phyloP scores from a whole-genome alignment of 2,888 invertebrate species.

The Latrodectus hesperus region DNA sequence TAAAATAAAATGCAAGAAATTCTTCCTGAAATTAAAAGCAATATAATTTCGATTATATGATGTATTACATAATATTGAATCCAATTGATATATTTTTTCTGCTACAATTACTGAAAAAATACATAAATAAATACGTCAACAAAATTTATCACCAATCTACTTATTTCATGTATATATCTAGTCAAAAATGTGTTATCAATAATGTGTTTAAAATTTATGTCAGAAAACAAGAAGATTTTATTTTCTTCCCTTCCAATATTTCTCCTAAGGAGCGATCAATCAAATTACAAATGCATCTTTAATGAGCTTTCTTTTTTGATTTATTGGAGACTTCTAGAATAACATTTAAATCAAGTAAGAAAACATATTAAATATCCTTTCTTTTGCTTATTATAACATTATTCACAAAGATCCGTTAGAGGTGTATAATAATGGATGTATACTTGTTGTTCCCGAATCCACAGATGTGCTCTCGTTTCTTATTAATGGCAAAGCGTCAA shows the following conservation, averaged over 20 bases:
- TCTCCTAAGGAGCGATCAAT: neutral
- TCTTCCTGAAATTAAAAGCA: no score
- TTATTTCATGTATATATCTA: neutral
- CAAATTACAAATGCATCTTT: slow-evolving; percentile 40
- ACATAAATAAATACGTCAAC: no score
- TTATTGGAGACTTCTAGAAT: slow-evolving; percentile 18
- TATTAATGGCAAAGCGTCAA: slow-evolving; percentile 30
- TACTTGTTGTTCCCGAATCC: neutral
- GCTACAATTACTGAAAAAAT: no score
- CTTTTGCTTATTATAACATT: slow-evolving; percentile 13
- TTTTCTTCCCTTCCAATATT: neutral
- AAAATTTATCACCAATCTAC: no score
- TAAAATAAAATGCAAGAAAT: no score
- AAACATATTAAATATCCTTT: slow-evolving; percentile 3
- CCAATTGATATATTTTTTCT: no score
- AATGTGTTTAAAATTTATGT: neutral
- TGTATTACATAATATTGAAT: no score
- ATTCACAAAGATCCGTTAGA: neutral
- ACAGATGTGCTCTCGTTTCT: neutral
- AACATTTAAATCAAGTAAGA: slow-evolving; percentile 27
- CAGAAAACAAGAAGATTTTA: neutral
- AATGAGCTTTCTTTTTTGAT: slow-evolving; percentile 19
- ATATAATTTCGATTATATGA: no score
- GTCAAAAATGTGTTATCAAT: neutral
- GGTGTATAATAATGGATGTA: slow-evolving; percentile 18